These are phyloP conservation scores for Colaptes auratus DNA, from an alignment of 2,113 vertebrate species.

Conservation along the genomic window DNA sequence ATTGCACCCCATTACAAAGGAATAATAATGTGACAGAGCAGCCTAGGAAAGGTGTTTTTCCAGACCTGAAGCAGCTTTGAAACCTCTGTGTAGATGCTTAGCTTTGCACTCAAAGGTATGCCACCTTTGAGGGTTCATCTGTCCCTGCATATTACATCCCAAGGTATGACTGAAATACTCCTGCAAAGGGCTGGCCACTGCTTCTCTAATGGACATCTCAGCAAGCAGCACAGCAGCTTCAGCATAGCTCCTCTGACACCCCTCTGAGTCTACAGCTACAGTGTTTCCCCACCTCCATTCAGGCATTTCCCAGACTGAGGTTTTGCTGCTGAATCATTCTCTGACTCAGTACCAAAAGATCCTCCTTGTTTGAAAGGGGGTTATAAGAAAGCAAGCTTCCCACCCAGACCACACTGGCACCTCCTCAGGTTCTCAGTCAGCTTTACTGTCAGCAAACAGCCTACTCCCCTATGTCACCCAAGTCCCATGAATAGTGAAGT, in stretches of 20 bases:
- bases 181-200: neutral
- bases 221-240: neutral
- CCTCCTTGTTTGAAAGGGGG: neutral
- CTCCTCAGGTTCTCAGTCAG: neutral
- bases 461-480: neutral
- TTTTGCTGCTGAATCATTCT: slow-evolving; percentile 14
- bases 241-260: neutral
- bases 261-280: neutral
- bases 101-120: neutral
- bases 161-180: neutral
- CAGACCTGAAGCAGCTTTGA: neutral
- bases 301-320: neutral
- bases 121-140: neutral
- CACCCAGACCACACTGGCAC: neutral
- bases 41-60: neutral
- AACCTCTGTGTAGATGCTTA: neutral
- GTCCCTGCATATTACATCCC: neutral
- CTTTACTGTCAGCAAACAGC: neutral
- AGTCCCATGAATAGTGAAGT: accelerated
- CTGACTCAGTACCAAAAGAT: neutral
- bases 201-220: neutral
- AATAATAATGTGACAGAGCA: accelerated
- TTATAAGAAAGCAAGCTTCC: neutral
- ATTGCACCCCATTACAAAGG: neutral
- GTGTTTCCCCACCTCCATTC: neutral